phyloP scores from a whole-genome alignment of 1,140 invertebrate species.

The Ectropis grisescens region DNA sequence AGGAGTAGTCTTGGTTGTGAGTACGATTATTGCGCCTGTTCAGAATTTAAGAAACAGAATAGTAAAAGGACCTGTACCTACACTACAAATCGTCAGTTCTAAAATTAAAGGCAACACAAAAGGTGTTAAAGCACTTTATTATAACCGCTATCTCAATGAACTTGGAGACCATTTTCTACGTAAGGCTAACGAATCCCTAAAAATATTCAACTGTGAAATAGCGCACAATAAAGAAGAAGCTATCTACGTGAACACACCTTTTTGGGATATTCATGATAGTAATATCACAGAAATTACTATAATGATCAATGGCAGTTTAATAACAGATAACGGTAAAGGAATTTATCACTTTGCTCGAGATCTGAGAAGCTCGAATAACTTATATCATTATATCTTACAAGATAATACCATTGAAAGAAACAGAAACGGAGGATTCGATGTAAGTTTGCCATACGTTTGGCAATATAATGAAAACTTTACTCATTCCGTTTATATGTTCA shows the following conservation, averaged over 20 bases:
- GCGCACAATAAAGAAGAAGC: conserved; percentile 85
- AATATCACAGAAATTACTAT: conserved; percentile 89
- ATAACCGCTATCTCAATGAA: conserved; percentile 90
- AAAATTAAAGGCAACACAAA: conserved; percentile 85
- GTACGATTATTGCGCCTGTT: conserved; percentile 78
- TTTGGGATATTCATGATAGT: conserved; percentile 84
- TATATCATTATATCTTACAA: conserved; percentile 93
- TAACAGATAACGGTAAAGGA: conserved; percentile 87
- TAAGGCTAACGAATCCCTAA: conserved; percentile 89
- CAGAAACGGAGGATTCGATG: conserved; percentile 83
- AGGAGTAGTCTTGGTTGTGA: conserved; percentile 85
- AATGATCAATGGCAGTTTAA: conserved; percentile 86
- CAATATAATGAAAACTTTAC: conserved; percentile 96
- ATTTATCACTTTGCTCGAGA: conserved; percentile 91
- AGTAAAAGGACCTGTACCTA: conserved; percentile 82
- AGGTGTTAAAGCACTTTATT: conserved; percentile 89
- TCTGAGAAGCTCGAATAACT: conserved; percentile 91
- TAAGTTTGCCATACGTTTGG: conserved; percentile 93
- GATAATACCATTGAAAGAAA: conserved; percentile 92
- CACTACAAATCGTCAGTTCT: conserved; percentile 77
- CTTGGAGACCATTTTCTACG: conserved; percentile 86
- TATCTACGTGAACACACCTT: conserved; percentile 84
- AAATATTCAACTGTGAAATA: conserved; percentile 83
- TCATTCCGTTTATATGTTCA: conserved; percentile 87
- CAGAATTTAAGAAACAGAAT: conserved; percentile 80